Evolutionary conservation across 2,113 vertebrate species (phyloP), one percentile per base, ranked within the genome.

Genomic region (Alosa alosa): DNA sequence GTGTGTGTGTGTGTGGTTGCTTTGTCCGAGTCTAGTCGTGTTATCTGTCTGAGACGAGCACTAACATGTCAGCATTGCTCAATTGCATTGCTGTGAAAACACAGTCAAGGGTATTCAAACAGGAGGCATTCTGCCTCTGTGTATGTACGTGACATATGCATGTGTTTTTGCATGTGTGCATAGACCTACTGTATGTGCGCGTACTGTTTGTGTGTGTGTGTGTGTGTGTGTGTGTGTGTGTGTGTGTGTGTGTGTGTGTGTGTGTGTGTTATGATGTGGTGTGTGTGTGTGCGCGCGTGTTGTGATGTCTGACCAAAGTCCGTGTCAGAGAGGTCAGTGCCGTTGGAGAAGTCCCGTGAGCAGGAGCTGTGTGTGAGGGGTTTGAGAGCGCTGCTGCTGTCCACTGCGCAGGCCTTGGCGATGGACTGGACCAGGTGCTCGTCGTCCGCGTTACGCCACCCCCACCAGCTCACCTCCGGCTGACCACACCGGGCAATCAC

Each of bases 391-490:
- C 4, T 95, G 89, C 91, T 96, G 2, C 95, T 92, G 89, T 97
- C 97, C 6, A 96, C 96, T 4, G 97, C 97, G 47, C 97, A 99
- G 57, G 98, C 97, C 93, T 96, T 99, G 92, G 97, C 97, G 17
- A 99, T 96, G 4, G 98, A 99, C 91, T 99, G 97, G 20, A 99
- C 97, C 81, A 99, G 95, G 92, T 99, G 97, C 86, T 99, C 98
- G 0, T 99, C 98, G 0, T 99, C 97, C 0, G 98, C 97, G 0
- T 98, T 99, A 84, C 98, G 96, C 97, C 98, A 99, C 88, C 98
- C 98, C 98, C 98, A 99, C 98, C 98, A 99, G 92, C 98, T 99
- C 91, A 99, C 98, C 94, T 99, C 98, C 0, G 98, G 98, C 91
- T 99, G 98, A 11, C 98, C 97, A 0, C 98, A 99, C 89, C 98